These are phyloP conservation scores for Drosophila austrosaltans DNA, from an alignment of 2,888 invertebrate species.

Conservation along the genomic window DNA sequence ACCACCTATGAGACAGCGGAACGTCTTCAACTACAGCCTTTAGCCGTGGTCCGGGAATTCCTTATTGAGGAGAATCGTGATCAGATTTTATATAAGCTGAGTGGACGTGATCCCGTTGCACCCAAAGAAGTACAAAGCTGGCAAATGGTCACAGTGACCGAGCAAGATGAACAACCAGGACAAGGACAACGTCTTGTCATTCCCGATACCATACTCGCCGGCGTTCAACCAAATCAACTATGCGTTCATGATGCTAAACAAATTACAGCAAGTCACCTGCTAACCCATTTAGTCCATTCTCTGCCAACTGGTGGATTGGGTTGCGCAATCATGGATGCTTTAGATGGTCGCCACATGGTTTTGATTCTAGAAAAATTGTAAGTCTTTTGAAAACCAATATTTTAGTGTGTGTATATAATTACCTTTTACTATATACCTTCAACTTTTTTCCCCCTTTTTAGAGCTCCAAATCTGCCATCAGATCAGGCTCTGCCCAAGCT, in stretches of 20 bases:
- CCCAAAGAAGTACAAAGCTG: slow-evolving; percentile 91
- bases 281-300: slow-evolving; percentile 95
- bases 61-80: slow-evolving; percentile 39
- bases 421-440: too few relatives aligned
- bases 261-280: slow-evolving; percentile 97
- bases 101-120: slow-evolving; percentile 87
- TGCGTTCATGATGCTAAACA: slow-evolving; percentile 98
- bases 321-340: slow-evolving; percentile 97
- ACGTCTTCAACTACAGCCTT: slow-evolving; percentile 55
- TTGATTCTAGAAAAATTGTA: slow-evolving; percentile 96
- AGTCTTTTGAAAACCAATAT: slow-evolving; percentile 9
- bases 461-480: slow-evolving; percentile 1
- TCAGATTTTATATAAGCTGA: slow-evolving; percentile 37
- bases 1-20: slow-evolving; percentile 90
- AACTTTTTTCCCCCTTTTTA: background rate
- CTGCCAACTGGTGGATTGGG: slow-evolving; percentile 95
- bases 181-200: slow-evolving; percentile 91
- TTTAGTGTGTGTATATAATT: too few relatives aligned
- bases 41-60: slow-evolving; percentile 62
- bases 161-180: slow-evolving; percentile 83
- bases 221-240: slow-evolving; percentile 86
- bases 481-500: slow-evolving; percentile 85
- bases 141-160: slow-evolving; percentile 86
- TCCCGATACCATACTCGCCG: background rate
- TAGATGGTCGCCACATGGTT: slow-evolving; percentile 97